Conservation (phyloP, 2,113 vertebrate species). For the Rhinolophus ferrumequinum region DNA sequence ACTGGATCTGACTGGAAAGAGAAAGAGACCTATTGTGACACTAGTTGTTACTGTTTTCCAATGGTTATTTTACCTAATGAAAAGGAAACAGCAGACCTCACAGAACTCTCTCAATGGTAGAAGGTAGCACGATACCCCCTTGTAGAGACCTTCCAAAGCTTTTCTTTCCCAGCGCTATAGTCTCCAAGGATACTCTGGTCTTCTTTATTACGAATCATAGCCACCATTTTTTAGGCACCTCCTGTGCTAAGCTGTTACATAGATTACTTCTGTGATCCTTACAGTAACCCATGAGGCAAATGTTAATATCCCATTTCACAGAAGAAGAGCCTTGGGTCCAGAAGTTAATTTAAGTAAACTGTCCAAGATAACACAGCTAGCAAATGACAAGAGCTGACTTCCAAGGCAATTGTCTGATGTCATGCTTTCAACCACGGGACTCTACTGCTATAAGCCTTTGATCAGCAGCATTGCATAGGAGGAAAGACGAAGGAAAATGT, state of each 20-base stretch:
- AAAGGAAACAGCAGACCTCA: neutral
- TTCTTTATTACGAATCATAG: neutral
- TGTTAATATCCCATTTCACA: neutral
- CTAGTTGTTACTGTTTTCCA: neutral
- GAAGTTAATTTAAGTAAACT: neutral
- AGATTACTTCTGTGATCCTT: neutral
- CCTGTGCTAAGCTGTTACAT: neutral
- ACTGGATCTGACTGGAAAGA: neutral
- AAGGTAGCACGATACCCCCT: neutral
- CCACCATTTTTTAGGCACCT: neutral
- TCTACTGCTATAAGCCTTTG: neutral
- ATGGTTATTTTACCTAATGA: neutral
- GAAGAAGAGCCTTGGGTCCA: neutral
- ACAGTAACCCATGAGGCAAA: neutral
- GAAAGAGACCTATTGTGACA: neutral
- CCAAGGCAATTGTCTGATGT: neutral
- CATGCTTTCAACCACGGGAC: neutral
- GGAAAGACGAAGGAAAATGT: neutral
- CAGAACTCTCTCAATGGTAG: neutral
- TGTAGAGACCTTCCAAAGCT: neutral
- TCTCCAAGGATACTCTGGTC: neutral
- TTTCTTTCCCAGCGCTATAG: neutral
- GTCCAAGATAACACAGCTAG: neutral
- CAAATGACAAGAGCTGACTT: neutral
- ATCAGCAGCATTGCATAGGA: rapidly evolving